These are phyloP conservation scores for Toxotes chatareus DNA, from an alignment of 2,113 vertebrate species.

Conservation along the genomic window DNA sequence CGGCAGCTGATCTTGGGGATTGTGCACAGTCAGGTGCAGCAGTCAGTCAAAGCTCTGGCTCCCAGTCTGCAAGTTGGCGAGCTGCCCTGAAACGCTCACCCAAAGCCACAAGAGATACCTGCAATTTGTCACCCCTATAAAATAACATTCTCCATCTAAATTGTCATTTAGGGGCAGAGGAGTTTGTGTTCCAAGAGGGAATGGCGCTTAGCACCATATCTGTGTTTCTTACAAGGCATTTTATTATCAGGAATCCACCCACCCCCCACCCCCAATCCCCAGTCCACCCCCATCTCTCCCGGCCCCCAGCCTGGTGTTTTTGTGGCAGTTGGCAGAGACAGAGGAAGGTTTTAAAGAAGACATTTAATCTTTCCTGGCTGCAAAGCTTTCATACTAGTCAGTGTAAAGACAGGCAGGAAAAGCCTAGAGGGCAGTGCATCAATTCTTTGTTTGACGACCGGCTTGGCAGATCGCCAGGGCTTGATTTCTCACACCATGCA, in stretches of 20 bases:
- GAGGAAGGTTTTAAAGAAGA: constrained; percentile 85
- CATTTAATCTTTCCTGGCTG: constrained; percentile 86
- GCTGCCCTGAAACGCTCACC: constrained; percentile 63
- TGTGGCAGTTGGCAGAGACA: constrained; percentile 86
- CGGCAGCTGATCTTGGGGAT: constrained; percentile 51
- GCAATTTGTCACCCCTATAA: constrained; percentile 85
- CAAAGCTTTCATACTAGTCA: constrained; percentile 82
- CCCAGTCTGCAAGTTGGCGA: constrained; percentile 62
- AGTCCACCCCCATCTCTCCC: constrained; percentile 7
- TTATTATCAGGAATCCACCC: constrained; percentile 39
- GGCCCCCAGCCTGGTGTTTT: constrained; percentile 73
- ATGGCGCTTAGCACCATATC: constrained; percentile 50
- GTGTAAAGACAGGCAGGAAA: constrained; percentile 76
- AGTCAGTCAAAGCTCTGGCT: constrained; percentile 74
- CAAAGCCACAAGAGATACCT: constrained; percentile 81
- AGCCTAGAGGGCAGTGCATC: constrained; percentile 84
- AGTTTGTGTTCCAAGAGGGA: constrained; percentile 52
- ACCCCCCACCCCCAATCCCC: constrained; percentile 6
- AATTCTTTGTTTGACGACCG: constrained; percentile 85
- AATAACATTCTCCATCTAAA: constrained; percentile 75
- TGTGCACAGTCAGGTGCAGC: constrained; percentile 77
- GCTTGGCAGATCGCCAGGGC: constrained; percentile 82
- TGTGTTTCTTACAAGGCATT: constrained; percentile 54
- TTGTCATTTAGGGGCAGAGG: constrained; percentile 62
- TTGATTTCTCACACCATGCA: constrained; percentile 84